A percentile compares a stretch with the other conserved stretches of the same genome.
phyloP scores from a whole-genome alignment of 2,888 invertebrate species.

The Pseudococcus viburni region DNA sequence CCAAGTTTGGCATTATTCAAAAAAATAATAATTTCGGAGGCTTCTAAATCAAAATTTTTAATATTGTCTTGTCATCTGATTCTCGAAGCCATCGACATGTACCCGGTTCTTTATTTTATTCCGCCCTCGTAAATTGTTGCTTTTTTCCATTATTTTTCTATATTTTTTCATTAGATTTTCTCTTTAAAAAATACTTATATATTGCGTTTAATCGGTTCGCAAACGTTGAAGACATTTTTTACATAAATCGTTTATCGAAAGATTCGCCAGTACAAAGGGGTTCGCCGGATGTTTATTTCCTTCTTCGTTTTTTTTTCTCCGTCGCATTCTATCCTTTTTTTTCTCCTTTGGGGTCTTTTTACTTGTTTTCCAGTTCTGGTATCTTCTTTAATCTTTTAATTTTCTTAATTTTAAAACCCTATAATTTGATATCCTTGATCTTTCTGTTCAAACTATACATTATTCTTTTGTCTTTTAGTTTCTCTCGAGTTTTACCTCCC shows the following conservation, averaged over 20 bases:
- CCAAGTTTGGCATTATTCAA: not conserved
- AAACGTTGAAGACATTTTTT: conserved; percentile 18
- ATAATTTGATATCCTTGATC: conserved; percentile 12
- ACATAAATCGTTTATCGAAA: conserved; percentile 28
- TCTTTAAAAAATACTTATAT: not conserved
- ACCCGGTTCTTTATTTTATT: not conserved
- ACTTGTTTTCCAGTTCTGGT: not conserved
- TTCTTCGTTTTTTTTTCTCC: not conserved
- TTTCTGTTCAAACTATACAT: not conserved
- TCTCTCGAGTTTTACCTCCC: not conserved
- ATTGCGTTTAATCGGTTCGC: not conserved
- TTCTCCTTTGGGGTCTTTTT: not conserved
- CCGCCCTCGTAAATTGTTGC: not conserved
- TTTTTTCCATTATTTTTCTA: not conserved
- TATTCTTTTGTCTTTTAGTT: not conserved
- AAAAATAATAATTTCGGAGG: not conserved
- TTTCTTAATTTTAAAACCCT: conserved; percentile 1
- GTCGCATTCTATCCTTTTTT: not conserved
- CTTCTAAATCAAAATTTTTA: conserved; percentile 12
- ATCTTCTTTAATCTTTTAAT: not conserved
- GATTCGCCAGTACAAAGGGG: not conserved
- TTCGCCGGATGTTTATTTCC: not conserved
- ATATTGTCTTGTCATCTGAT: conserved; percentile 15
- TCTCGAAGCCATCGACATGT: conserved; percentile 13
- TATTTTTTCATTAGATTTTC: not conserved